Evolutionary conservation across 2,888 invertebrate genomes (phyloP).

Genomic region (Celastrina argiolus): DNA sequence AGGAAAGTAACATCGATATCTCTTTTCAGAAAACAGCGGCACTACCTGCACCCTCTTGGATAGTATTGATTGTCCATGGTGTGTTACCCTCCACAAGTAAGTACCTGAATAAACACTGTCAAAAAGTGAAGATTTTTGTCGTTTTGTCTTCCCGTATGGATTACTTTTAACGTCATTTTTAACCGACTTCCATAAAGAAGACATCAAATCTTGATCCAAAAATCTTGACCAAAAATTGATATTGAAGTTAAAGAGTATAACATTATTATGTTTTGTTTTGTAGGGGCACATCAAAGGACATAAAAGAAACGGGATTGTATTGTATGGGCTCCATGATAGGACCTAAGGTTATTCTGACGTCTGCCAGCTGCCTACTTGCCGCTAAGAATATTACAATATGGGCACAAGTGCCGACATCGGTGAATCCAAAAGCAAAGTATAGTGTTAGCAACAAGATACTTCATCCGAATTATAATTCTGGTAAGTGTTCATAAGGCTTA

Average conservation of each 20-base stretch:
- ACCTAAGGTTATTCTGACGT: constrained; percentile 30
- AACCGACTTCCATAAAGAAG: not conserved
- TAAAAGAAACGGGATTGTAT: constrained; percentile 24
- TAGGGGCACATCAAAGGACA: not conserved
- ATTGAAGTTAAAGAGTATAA: no score
- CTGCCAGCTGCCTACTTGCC: constrained; percentile 31
- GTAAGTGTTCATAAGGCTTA: no score
- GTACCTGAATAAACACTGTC: no score
- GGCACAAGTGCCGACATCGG: constrained; percentile 31
- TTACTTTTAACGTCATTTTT: no score
- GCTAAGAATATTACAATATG: constrained; percentile 28
- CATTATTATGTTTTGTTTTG: not conserved
- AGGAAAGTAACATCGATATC: no score
- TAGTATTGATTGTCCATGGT: constrained; percentile 28
- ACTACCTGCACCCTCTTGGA: constrained; percentile 23
- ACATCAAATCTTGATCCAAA: not conserved
- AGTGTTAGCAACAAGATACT: constrained; percentile 20
- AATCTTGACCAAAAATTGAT: not conserved
- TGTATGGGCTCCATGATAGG: constrained; percentile 34
- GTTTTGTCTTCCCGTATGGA: no score
- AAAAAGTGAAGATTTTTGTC: no score
- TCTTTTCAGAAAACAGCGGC: not conserved
- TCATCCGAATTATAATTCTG: constrained; percentile 32
- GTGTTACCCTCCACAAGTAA: constrained; percentile 32
- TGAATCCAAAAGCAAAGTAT: constrained; percentile 27